phyloP scores from a whole-genome alignment of 2,888 invertebrate genomes.

The Sialis lutaria region DNA sequence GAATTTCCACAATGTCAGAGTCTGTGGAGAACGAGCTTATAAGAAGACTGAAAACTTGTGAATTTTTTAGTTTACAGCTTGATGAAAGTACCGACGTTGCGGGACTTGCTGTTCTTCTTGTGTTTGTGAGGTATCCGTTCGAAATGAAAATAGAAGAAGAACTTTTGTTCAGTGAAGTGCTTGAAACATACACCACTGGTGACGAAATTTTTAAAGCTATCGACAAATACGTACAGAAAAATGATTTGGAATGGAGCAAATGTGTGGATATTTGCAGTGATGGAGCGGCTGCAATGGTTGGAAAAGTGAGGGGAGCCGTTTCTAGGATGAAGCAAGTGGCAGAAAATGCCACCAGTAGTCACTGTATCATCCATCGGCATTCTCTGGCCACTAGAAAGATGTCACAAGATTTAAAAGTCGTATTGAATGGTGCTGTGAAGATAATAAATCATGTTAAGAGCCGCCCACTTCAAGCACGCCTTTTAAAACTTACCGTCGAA shows the following conservation, averaged over 20 bases:
- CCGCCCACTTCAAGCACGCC: conserved; percentile 6
- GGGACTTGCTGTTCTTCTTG: conserved; percentile 5
- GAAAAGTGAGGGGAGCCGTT: conserved; percentile 4
- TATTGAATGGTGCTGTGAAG: conserved; percentile 2
- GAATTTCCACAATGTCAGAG: too few relatives aligned
- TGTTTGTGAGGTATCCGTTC: conserved; percentile 7
- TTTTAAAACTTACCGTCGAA: conserved; percentile 7
- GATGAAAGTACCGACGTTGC: too few relatives aligned
- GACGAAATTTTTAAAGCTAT: conserved; percentile 7
- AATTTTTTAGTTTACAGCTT: too few relatives aligned
- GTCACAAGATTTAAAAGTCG: conserved; percentile 4
- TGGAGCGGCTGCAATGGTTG: conserved; percentile 5
- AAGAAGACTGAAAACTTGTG: too few relatives aligned
- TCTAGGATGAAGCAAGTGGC: conserved; percentile 3
- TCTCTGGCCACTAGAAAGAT: conserved; percentile 7
- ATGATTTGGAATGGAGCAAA: conserved; percentile 7
- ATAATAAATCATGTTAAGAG: conserved; percentile 7
- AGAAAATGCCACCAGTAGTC: conserved; percentile 4
- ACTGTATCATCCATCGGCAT: conserved; percentile 8
- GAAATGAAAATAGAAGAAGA: conserved; percentile 8
- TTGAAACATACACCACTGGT: conserved; percentile 6
- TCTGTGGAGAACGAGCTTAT: too few relatives aligned
- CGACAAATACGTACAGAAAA: conserved; percentile 6
- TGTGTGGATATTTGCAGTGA: conserved; percentile 7
- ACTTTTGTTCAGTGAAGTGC: conserved; percentile 7